phyloP scores from a whole-genome alignment of 2,113 vertebrate species.

The Dolichotis patagonum region DNA sequence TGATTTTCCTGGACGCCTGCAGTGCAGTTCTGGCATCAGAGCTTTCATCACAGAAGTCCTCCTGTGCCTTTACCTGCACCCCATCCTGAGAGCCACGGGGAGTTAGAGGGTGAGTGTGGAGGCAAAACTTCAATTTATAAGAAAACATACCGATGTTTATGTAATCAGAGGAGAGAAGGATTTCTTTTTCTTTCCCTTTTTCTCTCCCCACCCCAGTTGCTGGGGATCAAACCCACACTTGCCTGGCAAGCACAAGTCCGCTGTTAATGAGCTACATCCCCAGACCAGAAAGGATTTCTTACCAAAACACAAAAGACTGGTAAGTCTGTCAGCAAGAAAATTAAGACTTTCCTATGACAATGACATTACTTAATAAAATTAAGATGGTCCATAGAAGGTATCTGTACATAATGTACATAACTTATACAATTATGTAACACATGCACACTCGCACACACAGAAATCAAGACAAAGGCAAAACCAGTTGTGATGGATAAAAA shows the following conservation, averaged over 20 bases:
- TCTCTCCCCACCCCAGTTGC: no score
- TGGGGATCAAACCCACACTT: neutral
- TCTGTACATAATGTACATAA: neutral
- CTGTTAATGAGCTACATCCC: neutral
- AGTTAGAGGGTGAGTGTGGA: neutral
- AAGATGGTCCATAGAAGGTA: neutral
- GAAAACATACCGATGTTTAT: neutral
- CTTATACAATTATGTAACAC: neutral
- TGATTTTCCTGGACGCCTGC: no score
- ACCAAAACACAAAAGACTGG: conserved; percentile 10
- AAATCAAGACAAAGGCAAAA: neutral
- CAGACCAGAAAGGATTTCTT: neutral
- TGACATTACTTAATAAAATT: neutral
- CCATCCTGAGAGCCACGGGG: neutral
- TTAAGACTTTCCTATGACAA: conserved; percentile 14
- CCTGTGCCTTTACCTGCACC: neutral
- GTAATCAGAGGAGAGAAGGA: neutral
- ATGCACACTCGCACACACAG: neutral
- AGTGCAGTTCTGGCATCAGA: neutral
- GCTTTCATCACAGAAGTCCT: neutral
- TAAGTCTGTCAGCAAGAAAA: conserved; percentile 28
- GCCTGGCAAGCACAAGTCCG: neutral
- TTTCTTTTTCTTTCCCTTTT: neutral
- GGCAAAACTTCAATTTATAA: neutral
- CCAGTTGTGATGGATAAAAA: neutral